These are phyloP conservation scores for Athetis lepigone DNA, from an alignment of 2,888 invertebrate species.

Conservation along the genomic window DNA sequence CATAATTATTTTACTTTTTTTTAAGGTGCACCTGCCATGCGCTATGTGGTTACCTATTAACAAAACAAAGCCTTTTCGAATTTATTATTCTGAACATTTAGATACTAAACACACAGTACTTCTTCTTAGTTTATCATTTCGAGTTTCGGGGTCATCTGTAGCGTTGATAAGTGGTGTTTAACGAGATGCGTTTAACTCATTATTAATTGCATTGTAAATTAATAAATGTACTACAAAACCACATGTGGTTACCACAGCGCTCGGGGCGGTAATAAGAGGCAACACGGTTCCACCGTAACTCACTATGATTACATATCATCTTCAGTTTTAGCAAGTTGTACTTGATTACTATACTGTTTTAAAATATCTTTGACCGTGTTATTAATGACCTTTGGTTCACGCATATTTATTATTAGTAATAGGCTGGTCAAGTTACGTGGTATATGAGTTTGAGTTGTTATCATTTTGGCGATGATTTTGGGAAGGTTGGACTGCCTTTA, in stretches of 20 bases:
- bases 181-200: slow-evolving; percentile 14
- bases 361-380: background rate
- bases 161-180: too few species aligned
- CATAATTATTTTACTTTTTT: too few species aligned
- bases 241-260: slow-evolving; percentile 21
- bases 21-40: too few species aligned
- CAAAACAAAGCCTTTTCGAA: too few species aligned
- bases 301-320: slow-evolving; percentile 27
- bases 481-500: too few species aligned
- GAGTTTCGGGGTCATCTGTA: too few species aligned
- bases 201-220: slow-evolving; percentile 50
- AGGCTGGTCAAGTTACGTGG: background rate
- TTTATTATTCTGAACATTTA: too few species aligned
- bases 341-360: slow-evolving; percentile 18
- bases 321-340: slow-evolving; percentile 25
- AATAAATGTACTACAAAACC: slow-evolving; percentile 12
- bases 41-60: too few species aligned
- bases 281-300: slow-evolving; percentile 23
- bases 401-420: background rate
- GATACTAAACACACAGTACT: too few species aligned
- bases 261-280: slow-evolving; percentile 40
- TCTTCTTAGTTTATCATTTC: too few species aligned
- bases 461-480: too few species aligned
- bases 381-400: background rate
- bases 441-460: background rate